phyloP scores from a whole-genome alignment of 2,113 vertebrate species.

The Oxyruncus cristatus region DNA sequence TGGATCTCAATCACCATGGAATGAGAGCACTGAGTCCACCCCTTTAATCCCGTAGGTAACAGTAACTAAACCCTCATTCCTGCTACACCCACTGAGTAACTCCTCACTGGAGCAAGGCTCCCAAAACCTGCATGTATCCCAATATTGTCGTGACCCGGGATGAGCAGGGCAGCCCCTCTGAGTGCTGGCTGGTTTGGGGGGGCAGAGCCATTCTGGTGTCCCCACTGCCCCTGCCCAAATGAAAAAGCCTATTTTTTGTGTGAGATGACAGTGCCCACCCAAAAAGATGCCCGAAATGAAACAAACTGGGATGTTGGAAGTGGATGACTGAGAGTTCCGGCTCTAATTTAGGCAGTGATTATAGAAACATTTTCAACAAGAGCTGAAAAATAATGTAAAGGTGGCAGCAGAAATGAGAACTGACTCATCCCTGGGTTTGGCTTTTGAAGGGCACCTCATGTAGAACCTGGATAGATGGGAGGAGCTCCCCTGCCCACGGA shows the following conservation, averaged over 20 bases:
- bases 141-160: neutral
- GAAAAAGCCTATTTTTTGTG: fast-evolving
- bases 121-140: neutral
- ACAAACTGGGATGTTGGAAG: neutral
- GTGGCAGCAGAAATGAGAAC: neutral
- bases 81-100: constrained; percentile 23
- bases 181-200: neutral
- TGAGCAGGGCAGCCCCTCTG: neutral
- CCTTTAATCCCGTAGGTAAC: neutral
- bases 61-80: constrained; percentile 58
- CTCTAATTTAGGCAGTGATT: neutral
- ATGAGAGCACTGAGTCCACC: constrained; percentile 20
- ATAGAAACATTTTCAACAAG: neutral
- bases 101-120: constrained; percentile 51
- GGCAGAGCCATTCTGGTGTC: neutral
- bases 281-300: neutral
- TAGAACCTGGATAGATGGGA: neutral
- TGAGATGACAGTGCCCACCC: neutral
- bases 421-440: fast-evolving
- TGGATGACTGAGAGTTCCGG: neutral
- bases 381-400: neutral
- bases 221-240: fast-evolving
- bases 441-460: neutral
- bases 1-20: neutral
- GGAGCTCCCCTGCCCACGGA: neutral